Conservation (phyloP, 2,797 vertebrate genomes). For the Dryobates pubescens region DNA sequence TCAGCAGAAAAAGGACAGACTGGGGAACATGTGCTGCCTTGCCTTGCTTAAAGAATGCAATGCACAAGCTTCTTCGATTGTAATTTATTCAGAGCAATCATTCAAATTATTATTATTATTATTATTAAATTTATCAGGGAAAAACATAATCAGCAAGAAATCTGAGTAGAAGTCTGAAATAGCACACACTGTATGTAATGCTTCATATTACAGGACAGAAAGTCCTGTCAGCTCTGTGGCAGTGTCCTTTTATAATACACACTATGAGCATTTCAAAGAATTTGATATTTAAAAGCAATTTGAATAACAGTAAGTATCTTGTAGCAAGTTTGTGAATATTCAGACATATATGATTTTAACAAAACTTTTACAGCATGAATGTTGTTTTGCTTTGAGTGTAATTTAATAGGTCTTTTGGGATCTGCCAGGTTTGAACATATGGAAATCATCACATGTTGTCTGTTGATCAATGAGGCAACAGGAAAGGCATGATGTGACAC, state of each 20-base stretch:
- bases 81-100: too few species aligned
- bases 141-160: not conserved
- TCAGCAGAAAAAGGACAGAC: not conserved
- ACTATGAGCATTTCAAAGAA: not conserved
- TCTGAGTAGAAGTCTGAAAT: not conserved
- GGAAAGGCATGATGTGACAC: constrained; percentile 72
- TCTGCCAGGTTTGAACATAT: constrained; percentile 65
- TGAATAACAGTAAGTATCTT: not conserved
- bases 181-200: not conserved
- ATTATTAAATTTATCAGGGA: not conserved
- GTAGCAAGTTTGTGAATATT: not conserved
- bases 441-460: constrained; percentile 71
- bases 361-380: constrained; percentile 10
- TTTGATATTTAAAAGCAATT: not conserved
- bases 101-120: too few species aligned
- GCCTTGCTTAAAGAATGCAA: not conserved
- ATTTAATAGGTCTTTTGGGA: constrained; percentile 58
- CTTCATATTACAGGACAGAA: not conserved
- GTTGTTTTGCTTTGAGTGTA: constrained; percentile 54
- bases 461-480: constrained; percentile 73
- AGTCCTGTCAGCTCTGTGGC: not conserved
- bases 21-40: not conserved
- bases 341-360: constrained; percentile 16
- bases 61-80: not conserved
- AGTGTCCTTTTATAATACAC: not conserved